phyloP scores from a whole-genome alignment of 2,888 invertebrate species.

The Caenorhabditis afra region DNA sequence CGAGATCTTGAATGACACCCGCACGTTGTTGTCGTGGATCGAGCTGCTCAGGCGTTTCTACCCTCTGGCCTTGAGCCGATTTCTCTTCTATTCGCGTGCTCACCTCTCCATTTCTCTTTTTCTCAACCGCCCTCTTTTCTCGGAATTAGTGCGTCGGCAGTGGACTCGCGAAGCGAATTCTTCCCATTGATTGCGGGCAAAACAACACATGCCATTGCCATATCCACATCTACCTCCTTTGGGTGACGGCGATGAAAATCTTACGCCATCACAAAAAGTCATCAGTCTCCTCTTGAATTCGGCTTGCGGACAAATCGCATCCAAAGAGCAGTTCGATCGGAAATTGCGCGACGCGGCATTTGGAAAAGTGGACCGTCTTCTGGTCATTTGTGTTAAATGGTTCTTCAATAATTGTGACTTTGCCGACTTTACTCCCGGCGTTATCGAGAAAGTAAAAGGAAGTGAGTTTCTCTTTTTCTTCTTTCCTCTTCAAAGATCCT shows the following conservation, averaged over 20 bases:
- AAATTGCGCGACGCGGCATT: constrained; percentile 4
- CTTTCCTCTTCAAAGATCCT: no score
- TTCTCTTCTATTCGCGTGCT: background rate
- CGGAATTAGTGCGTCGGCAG: background rate
- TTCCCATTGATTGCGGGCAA: background rate
- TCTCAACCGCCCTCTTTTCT: constrained; percentile 8
- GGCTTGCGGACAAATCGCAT: background rate
- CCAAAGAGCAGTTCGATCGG: background rate
- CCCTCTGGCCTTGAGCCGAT: background rate
- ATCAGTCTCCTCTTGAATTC: constrained; percentile 4
- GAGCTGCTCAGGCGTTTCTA: background rate
- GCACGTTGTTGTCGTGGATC: constrained; percentile 19
- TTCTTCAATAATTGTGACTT: constrained; percentile 33
- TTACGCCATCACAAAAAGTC: no score
- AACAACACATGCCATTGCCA: background rate
- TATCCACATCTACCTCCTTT: no score
- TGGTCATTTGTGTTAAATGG: constrained; percentile 15
- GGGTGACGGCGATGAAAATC: no score
- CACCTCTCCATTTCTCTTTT: constrained; percentile 7
- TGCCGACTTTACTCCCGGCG: constrained; percentile 12
- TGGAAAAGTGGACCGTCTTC: constrained; percentile 27
- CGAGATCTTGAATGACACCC: background rate
- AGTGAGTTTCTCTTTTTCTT: constrained; percentile 21
- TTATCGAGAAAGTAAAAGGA: constrained; percentile 14
- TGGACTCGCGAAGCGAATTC: background rate